phyloP scores from a whole-genome alignment of 2,113 vertebrate species.

The Myotis brandtii region DNA sequence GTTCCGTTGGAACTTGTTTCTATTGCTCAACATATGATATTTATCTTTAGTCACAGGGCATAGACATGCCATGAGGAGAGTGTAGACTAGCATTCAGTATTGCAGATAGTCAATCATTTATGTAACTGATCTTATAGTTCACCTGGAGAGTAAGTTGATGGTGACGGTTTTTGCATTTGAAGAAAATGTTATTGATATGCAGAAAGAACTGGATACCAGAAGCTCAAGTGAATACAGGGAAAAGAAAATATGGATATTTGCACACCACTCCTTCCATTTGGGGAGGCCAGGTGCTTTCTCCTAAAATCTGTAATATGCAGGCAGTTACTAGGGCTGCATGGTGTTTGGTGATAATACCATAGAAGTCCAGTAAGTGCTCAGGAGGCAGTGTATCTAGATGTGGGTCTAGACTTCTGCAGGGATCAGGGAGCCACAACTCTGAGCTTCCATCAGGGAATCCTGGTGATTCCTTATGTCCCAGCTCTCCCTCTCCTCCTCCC shows the following conservation, averaged over 20 bases:
- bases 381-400: not conserved
- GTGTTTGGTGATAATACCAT: not conserved
- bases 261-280: not conserved
- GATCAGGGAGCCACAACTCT: not conserved
- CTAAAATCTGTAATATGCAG: no score
- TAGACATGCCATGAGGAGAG: not conserved
- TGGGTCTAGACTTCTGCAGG: not conserved
- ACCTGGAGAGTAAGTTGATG: not conserved
- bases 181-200: not conserved
- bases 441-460: not conserved
- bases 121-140: not conserved
- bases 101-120: not conserved
- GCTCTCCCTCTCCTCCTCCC: rapidly evolving
- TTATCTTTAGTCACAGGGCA: not conserved
- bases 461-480: not conserved
- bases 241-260: not conserved
- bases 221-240: not conserved
- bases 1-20: not conserved
- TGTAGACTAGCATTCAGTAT: not conserved
- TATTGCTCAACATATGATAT: not conserved
- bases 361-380: not conserved
- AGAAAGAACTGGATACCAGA: not conserved
- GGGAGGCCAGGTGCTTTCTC: not conserved
- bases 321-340: not conserved
- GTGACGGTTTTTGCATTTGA: not conserved